Conservation (phyloP, 1,140 invertebrate genomes). For the roundworm (Caenorhabditis elegans) region DNA sequence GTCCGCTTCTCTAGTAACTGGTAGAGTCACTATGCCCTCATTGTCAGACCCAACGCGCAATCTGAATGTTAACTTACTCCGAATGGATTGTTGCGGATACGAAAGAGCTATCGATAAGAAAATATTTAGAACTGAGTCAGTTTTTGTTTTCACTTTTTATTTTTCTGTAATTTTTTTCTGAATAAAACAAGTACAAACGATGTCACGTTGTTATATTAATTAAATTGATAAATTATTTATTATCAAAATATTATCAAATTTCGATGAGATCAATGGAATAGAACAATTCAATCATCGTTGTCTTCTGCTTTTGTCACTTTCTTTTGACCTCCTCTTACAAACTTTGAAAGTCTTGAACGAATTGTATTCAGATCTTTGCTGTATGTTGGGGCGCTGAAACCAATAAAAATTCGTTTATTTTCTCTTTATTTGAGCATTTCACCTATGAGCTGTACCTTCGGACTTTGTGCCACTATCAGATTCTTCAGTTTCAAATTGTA, state of each 20-base stretch:
- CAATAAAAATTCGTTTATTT: not conserved
- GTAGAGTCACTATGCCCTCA: not conserved
- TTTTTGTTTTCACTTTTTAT: not conserved
- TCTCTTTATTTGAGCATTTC: not conserved
- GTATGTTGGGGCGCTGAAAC: slow-evolving; percentile 21
- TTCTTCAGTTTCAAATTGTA: not conserved
- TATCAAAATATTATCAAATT: slow-evolving; percentile 27
- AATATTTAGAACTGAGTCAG: not conserved
- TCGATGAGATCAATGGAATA: not conserved
- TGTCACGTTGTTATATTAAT: not conserved
- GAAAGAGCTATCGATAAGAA: not conserved
- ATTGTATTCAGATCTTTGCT: slow-evolving; percentile 24
- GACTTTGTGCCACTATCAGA: not conserved
- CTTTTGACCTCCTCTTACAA: slow-evolving; percentile 24
- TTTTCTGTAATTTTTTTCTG: not conserved
- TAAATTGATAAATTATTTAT: not conserved
- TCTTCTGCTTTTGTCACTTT: slow-evolving; percentile 3
- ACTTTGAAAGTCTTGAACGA: slow-evolving; percentile 33
- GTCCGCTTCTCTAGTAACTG: not conserved
- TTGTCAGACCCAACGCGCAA: not conserved
- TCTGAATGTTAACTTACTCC: not conserved
- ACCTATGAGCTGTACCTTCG: not conserved
- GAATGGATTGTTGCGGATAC: not conserved
- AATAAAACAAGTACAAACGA: too few species aligned
- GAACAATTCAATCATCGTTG: slow-evolving; percentile 36